Evolutionary conservation across 2,888 invertebrate species (phyloP), one percentile per base, ranked within the genome.

Genomic region (Drosophila suboccidentalis): DNA sequence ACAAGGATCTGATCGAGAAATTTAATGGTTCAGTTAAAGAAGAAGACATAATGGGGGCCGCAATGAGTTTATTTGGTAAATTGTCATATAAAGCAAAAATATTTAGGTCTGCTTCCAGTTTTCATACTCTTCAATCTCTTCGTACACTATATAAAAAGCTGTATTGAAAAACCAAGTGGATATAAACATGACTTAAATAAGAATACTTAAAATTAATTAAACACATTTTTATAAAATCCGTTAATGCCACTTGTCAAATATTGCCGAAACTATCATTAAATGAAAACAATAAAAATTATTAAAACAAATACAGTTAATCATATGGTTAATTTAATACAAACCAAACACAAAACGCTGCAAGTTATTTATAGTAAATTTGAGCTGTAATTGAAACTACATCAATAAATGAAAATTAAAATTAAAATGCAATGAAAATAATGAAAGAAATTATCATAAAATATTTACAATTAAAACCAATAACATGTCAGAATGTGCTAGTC

Each of bases 301-400:
- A 15, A 11, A 22, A 43, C 26, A 58, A 39, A 58, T 26, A 39
- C 36, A 46, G 4, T 8, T 41, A 39, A 43, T 53, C 26, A 54
- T 39, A 49, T 38, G 2, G 19, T 51, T 59, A 39, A 64, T 43
- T 22, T 22, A 63, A 57, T 34, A 39, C 38, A 59, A 55, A 65
- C 39, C 38, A 1, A 39, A 63, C 8, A 29, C 11, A 57, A 50
- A 60, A 61, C 51, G 36, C 39, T 55, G 46, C 22, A 65, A 64
- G 49, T 71, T 82, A 71, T 76, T 78, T 63, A 67, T 65, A 70
- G 43, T 47, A 70, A 55, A 69, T 73, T 78, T 76, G 57, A 70
- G 71, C 60, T 71, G 72, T 58, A 77, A 82, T 79, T 77, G 61
- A 69, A 73, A 60, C 57, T 60, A 62, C n/a, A 41, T 38, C 60